A percentile compares a stretch with the other conserved stretches of the same genome.
These are phyloP conservation scores for Ailuropoda melanoleuca DNA, from an alignment of 2,113 vertebrate genomes.

Conservation along the genomic window DNA sequence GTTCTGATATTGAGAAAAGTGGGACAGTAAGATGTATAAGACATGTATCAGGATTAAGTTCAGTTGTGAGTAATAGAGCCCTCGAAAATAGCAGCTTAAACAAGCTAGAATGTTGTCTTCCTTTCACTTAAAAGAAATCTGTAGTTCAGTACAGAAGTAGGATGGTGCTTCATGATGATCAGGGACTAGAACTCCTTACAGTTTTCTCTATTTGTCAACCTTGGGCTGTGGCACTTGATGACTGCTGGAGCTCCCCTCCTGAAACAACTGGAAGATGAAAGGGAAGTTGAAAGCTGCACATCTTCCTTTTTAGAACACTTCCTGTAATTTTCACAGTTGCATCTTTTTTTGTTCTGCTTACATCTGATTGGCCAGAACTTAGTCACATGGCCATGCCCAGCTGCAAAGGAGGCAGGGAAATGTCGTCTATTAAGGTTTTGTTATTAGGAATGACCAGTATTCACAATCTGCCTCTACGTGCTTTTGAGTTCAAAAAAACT, in stretches of 20 bases:
- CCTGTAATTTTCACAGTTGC: not conserved
- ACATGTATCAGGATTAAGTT: not conserved
- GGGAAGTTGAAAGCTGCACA: not conserved
- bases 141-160: not conserved
- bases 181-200: not conserved
- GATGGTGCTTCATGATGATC: not conserved
- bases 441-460: not conserved
- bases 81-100: not conserved
- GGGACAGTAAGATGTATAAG: not conserved
- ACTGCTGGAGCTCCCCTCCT: not conserved
- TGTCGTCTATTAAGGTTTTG: not conserved
- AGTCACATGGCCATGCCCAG: not conserved
- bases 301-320: not conserved
- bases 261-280: not conserved
- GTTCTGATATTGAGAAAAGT: not conserved
- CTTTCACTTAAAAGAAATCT: not conserved
- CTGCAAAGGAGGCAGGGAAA: not conserved
- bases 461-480: not conserved
- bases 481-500: not conserved
- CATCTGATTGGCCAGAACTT: not conserved
- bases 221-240: not conserved
- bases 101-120: not conserved
- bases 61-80: not conserved
- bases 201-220: not conserved
- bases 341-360: not conserved